phyloP scores from a whole-genome alignment of 2,888 invertebrate genomes.

The Sphinx pinastri region DNA sequence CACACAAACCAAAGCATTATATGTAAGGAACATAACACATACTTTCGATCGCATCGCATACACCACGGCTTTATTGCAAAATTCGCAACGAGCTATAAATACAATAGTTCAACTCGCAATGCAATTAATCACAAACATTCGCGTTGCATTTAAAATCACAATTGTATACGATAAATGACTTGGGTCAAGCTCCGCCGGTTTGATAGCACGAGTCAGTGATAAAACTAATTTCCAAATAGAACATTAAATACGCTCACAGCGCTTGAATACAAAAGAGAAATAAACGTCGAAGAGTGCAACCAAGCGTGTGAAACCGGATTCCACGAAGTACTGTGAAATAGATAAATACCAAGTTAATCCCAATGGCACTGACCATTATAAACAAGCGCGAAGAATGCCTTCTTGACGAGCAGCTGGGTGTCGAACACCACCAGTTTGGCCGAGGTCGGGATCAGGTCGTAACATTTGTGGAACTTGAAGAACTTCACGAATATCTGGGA shows the following conservation, averaged over 20 bases:
- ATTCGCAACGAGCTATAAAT: not conserved
- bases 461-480: conserved; percentile 99
- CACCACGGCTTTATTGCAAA: not conserved
- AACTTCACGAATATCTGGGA: conserved; percentile 99
- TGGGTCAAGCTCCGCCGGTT: not conserved
- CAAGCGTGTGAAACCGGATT: not conserved
- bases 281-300: not conserved
- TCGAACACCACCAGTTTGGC: conserved; percentile 99
- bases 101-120: conserved; percentile 1
- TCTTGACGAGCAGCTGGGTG: conserved; percentile 98
- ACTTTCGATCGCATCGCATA: conserved; percentile 10
- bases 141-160: conserved; percentile 2
- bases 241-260: not conserved
- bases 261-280: not conserved
- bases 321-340: not conserved
- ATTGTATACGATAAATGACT: not conserved
- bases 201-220: not conserved
- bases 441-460: conserved; percentile 99
- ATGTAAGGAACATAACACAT: not conserved
- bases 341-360: not conserved
- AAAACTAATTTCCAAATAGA: not conserved
- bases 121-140: conserved; percentile 2
- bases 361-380: conserved; percentile 91
- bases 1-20: conserved; percentile 54
- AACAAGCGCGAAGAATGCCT: conserved; percentile 99